These are phyloP conservation scores for Prionailurus viverrinus DNA, from an alignment of 2,113 vertebrate genomes.

Conservation along the genomic window DNA sequence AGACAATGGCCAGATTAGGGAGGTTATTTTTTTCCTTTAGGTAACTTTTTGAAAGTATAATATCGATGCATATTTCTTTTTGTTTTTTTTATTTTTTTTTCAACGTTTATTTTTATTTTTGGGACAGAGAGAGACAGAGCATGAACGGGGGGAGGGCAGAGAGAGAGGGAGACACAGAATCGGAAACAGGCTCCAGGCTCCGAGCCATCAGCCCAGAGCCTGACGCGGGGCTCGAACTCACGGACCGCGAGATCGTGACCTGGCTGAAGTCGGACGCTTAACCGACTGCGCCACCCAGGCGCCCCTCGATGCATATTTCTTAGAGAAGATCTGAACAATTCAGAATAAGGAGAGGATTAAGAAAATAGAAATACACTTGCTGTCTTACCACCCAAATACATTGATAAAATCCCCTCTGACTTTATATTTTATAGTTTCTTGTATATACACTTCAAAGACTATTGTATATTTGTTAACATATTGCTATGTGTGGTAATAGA, in stretches of 20 bases:
- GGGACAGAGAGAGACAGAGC: too few species aligned
- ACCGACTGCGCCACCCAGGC: too few species aligned
- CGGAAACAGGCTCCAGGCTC: too few species aligned
- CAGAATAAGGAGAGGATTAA: neutral
- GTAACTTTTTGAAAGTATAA: conserved; percentile 8
- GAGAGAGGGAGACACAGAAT: too few species aligned
- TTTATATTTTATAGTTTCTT: neutral
- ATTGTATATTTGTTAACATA: neutral
- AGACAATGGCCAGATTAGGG: neutral
- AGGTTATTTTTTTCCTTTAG: neutral
- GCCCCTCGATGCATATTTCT: neutral
- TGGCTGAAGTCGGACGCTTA: too few species aligned
- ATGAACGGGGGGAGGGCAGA: too few species aligned
- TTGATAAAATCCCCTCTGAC: neutral
- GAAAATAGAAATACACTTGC: neutral
- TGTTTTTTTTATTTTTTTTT: too few species aligned
- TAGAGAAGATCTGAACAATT: conserved; percentile 19
- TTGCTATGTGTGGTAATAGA: neutral
- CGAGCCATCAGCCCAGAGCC: too few species aligned
- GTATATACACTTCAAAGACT: neutral
- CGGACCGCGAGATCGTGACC: too few species aligned
- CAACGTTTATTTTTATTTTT: too few species aligned
- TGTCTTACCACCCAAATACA: neutral
- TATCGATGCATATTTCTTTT: neutral
- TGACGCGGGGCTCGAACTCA: too few species aligned